Evolutionary conservation across 2,113 vertebrate genomes (phyloP).

Genomic region (Cryptomyrus ogoouensis): DNA sequence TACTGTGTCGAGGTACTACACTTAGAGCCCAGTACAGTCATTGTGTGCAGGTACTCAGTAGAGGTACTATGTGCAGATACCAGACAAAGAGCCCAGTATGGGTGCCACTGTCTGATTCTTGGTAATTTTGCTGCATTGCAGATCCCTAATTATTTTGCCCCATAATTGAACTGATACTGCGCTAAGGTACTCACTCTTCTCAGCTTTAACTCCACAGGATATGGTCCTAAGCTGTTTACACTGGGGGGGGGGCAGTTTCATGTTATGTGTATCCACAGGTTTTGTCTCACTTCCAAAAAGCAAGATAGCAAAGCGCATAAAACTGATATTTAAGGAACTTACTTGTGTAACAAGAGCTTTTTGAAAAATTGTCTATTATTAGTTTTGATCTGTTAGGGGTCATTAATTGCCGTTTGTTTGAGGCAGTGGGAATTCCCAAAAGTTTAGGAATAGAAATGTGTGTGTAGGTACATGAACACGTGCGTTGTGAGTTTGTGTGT

Average conservation of each 20-base stretch:
- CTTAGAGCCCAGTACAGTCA: background rate
- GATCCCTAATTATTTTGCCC: background rate
- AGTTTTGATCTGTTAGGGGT: background rate
- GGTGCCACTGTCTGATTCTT: background rate
- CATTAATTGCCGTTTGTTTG: background rate
- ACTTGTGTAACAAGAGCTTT: background rate
- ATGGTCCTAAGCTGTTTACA: background rate
- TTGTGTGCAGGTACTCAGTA: background rate
- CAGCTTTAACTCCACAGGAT: background rate
- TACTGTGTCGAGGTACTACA: background rate
- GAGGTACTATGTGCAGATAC: background rate
- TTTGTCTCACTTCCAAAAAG: background rate
- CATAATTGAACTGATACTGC: background rate
- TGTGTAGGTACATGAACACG: background rate
- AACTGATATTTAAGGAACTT: background rate
- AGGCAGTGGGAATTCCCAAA: background rate
- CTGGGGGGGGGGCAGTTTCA: background rate
- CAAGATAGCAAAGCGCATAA: background rate
- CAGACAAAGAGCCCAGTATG: background rate
- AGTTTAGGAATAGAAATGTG: background rate
- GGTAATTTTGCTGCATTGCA: conserved; percentile 10
- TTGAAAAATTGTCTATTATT: background rate
- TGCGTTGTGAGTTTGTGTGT: background rate
- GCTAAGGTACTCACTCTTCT: background rate
- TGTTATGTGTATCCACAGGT: background rate